Base-by-base conservation (phyloP, 1,140 invertebrate species). In the Nephila pilipes region DNA sequence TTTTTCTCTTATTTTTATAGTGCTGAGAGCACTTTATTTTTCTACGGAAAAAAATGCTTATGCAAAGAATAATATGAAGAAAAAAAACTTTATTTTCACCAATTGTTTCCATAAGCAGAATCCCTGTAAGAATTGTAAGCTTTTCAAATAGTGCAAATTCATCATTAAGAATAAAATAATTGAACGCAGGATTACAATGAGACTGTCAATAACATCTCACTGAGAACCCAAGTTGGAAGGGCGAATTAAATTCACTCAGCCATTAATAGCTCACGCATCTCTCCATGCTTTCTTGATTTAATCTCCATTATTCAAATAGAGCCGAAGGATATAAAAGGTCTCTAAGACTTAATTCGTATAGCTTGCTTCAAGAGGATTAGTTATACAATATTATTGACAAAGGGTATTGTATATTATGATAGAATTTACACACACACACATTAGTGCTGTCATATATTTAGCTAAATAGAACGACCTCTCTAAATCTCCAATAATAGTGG, bases 251-350 rank as follows among this genome's bases (percentile, higher is more conserved):
- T 18, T 75, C 65, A 25, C 32, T 75, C 65, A 75, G 2, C 25
- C 65, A 75, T 75, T 75, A 75, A 25, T 25, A 63, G 60, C 60
- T 63, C n/a, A 8, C n/a, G 18, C 1, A 63, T n/a, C 22, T 63
- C 25, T 63, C 22, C 20, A 25, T 63, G 60, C 25, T 75, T 32
- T 29, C 16, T 75, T 32, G 65, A 75, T 75, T 75, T 75, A 75
- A 75, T 75, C 65, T 75, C 29, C 25, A 75, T 36, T 75, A 36
- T 75, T 29, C 65, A 75, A 75, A 75, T 75, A 75, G 16, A 25
- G 4, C 22, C 60, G 10, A 63, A 75, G 29, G 29, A 29, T 14
- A 75, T 75, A 20, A 75, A 32, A 75, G 65, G 25, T 69, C 25
- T 65, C 12, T 10, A 8, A 25, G 8, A 32, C 63, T 65, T 65